Evolutionary conservation across 2,888 invertebrate species (phyloP).

Genomic region (Plagodis pulveraria): DNA sequence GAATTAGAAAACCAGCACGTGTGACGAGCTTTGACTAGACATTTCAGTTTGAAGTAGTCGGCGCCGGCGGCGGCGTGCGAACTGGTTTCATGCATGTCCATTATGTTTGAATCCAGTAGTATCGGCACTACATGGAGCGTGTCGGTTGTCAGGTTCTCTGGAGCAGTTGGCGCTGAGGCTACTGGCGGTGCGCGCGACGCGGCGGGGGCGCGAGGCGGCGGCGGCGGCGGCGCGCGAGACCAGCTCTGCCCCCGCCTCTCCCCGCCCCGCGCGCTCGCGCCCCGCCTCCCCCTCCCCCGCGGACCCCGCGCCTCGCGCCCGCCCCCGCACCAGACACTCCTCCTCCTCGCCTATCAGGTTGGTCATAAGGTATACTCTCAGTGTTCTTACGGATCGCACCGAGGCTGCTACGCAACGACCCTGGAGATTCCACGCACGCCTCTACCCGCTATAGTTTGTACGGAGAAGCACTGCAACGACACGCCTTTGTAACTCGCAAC

Average conservation of each 20-base stretch:
- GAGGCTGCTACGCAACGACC: not conserved
- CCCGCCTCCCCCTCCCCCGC: slow-evolving; percentile 91
- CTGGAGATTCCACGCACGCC: not conserved
- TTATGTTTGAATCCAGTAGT: not conserved
- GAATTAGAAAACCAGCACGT: too few relatives aligned
- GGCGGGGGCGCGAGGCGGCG: slow-evolving; percentile 32
- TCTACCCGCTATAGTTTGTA: too few relatives aligned
- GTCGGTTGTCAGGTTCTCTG: slow-evolving; percentile 62
- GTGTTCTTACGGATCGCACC: slow-evolving; percentile 6
- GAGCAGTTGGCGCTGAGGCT: slow-evolving; percentile 75
- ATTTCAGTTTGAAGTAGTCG: too few relatives aligned
- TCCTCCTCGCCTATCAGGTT: slow-evolving; percentile 91
- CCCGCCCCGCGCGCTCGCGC: slow-evolving; percentile 90
- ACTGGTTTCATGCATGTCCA: not conserved
- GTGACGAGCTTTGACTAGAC: too few relatives aligned
- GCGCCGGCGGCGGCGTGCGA: too few relatives aligned
- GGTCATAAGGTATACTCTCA: slow-evolving; percentile 26
- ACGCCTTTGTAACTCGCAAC: too few relatives aligned
- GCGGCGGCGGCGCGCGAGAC: slow-evolving; percentile 52
- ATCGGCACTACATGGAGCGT: not conserved
- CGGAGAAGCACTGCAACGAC: too few relatives aligned
- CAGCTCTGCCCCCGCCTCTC: slow-evolving; percentile 80
- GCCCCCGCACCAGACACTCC: slow-evolving; percentile 87
- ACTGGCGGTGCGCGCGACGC: slow-evolving; percentile 62
- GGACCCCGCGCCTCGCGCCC: slow-evolving; percentile 77